Evolutionary conservation across 1,140 invertebrate species (phyloP).

Genomic region (Pseudomyrmex flavicornis): DNA sequence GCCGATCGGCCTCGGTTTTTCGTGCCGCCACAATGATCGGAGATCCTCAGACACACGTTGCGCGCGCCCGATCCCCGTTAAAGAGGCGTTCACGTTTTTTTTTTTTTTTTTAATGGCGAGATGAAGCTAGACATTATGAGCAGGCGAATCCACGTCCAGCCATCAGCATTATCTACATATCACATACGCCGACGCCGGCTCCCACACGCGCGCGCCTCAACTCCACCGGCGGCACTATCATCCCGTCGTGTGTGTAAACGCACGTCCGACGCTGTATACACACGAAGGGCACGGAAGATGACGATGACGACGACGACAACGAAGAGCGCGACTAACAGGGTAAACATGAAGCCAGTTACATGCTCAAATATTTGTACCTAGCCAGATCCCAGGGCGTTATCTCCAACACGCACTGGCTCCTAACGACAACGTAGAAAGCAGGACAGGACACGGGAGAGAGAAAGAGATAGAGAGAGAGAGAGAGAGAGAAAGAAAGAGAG

Average conservation of each 20-base stretch:
- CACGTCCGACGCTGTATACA: slow-evolving; percentile 44
- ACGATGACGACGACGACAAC: slow-evolving; percentile 36
- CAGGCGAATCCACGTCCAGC: slow-evolving; percentile 39
- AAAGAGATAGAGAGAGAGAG: no score
- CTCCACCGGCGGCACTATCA: neutral
- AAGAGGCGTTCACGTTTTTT: slow-evolving; percentile 37
- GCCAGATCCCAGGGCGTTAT: slow-evolving; percentile 73
- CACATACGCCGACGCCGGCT: slow-evolving; percentile 44
- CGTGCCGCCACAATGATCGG: slow-evolving; percentile 8
- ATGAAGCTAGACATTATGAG: slow-evolving; percentile 17
- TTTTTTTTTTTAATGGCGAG: slow-evolving; percentile 57
- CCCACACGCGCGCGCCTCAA: slow-evolving; percentile 31
- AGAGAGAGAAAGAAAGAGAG: slow-evolving; percentile 56
- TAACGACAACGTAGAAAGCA: slow-evolving; percentile 56
- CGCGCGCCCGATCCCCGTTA: slow-evolving; percentile 6
- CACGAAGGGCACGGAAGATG: slow-evolving; percentile 40
- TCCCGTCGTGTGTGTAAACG: slow-evolving; percentile 51
- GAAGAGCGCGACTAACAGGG: slow-evolving; percentile 72
- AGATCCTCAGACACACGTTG: neutral
- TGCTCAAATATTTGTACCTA: slow-evolving; percentile 83
- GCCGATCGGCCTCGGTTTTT: slow-evolving; percentile 31
- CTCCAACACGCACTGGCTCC: slow-evolving; percentile 72
- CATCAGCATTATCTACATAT: slow-evolving; percentile 64
- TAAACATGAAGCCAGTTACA: slow-evolving; percentile 80
- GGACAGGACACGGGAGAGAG: neutral